Percentiles rank a stretch among this genome's conserved stretches.
phyloP scores from a whole-genome alignment of 2,888 invertebrate species.

The Eupithecia subfuscata region DNA sequence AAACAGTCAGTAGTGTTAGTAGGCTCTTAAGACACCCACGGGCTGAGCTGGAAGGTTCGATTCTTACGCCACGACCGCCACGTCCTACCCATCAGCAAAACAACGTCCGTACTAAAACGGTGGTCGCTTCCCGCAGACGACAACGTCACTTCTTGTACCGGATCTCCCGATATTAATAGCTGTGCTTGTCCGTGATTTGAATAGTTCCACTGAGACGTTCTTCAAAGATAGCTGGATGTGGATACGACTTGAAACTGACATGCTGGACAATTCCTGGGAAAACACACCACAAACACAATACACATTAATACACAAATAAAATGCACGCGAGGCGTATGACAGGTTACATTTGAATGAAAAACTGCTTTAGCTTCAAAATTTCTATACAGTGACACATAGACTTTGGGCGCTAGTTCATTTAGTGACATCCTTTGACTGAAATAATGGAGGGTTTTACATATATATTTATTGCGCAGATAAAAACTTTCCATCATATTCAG shows the following conservation, averaged over 20 bases:
- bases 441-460: too few relatives aligned
- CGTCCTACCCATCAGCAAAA: background rate
- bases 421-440: too few relatives aligned
- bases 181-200: constrained; percentile 67
- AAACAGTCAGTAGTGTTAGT: too few relatives aligned
- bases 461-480: too few relatives aligned
- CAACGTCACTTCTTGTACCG: constrained; percentile 19
- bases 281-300: too few relatives aligned
- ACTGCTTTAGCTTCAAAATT: too few relatives aligned
- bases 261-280: background rate
- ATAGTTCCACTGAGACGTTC: constrained; percentile 63
- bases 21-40: background rate
- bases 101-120: background rate
- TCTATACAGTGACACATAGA: too few relatives aligned
- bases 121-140: background rate
- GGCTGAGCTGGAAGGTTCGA: background rate
- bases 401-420: too few relatives aligned
- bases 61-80: background rate
- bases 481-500: too few relatives aligned
- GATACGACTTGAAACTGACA: constrained; percentile 36
- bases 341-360: too few relatives aligned
- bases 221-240: constrained; percentile 34
- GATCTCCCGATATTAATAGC: constrained; percentile 65
- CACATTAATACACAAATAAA: too few relatives aligned
- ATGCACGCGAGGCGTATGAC: too few relatives aligned